Conservation (phyloP, 2,888 invertebrate species). For the Xestobium rufovillosum region DNA sequence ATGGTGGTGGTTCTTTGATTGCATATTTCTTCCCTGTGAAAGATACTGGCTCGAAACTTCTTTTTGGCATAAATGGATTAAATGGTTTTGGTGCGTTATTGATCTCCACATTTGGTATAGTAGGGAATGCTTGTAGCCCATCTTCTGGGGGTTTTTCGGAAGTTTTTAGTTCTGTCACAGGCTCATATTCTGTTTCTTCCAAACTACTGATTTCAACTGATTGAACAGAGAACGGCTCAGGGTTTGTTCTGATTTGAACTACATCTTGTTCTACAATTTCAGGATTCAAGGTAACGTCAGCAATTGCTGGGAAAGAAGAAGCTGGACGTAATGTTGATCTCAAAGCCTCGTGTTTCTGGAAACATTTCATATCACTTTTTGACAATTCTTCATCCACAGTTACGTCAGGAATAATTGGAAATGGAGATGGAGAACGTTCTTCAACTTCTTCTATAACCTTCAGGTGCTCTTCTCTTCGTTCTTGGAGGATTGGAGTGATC, state of each 20-base stretch:
- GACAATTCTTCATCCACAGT: conserved; percentile 25
- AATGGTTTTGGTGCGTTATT: conserved; percentile 26
- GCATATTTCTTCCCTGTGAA: conserved; percentile 29
- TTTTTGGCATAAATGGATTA: conserved; percentile 24
- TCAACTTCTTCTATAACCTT: conserved; percentile 16
- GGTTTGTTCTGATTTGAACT: conserved; percentile 31
- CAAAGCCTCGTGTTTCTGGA: conserved; percentile 21
- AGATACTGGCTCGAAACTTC: conserved; percentile 26
- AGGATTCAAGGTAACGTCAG: conserved; percentile 33
- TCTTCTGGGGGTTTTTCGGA: neutral
- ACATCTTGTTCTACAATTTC: conserved; percentile 35
- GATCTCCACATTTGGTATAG: conserved; percentile 33
- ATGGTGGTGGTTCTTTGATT: conserved; percentile 20
- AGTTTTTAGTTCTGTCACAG: neutral
- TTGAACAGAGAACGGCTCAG: conserved; percentile 26
- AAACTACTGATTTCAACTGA: conserved; percentile 11
- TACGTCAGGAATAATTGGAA: conserved; percentile 32
- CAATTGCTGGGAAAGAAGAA: conserved; percentile 36
- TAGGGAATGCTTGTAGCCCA: conserved; percentile 27
- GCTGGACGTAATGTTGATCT: conserved; percentile 24
- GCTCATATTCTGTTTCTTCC: neutral
- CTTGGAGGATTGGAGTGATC: conserved; percentile 24
- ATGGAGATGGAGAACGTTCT: conserved; percentile 26
- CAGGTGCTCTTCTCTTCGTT: conserved; percentile 18
- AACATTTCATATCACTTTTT: conserved; percentile 25